Evolutionary conservation across 2,113 vertebrate species (phyloP).

Genomic region (Lampris megalopsis): DNA sequence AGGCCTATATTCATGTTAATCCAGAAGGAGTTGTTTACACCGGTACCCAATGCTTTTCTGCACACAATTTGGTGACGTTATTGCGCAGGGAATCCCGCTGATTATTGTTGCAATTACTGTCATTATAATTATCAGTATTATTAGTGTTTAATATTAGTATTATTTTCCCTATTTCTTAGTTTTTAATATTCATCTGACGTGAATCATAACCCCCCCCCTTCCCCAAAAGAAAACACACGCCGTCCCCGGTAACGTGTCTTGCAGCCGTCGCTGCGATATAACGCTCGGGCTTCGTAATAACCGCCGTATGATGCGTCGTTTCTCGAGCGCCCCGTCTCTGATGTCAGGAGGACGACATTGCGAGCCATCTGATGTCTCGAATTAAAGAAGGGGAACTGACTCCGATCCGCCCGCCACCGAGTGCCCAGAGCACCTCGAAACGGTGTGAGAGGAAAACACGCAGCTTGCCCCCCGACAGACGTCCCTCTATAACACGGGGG

Average conservation of each 20-base stretch:
- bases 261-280: slow-evolving; percentile 75
- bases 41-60: background rate
- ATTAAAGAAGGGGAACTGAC: slow-evolving; percentile 84
- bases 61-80: background rate
- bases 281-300: slow-evolving; percentile 81
- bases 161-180: background rate
- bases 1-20: slow-evolving; percentile 45
- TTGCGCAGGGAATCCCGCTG: background rate
- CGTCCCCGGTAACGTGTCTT: background rate
- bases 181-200: background rate
- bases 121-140: slow-evolving; percentile 14
- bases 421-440: slow-evolving; percentile 45
- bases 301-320: slow-evolving; percentile 53
- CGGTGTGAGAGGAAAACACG: slow-evolving; percentile 27
- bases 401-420: slow-evolving; percentile 58
- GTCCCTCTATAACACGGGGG: slow-evolving; percentile 11
- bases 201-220: background rate
- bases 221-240: slow-evolving; percentile 47
- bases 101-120: slow-evolving; percentile 26
- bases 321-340: slow-evolving; percentile 84
- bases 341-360: slow-evolving; percentile 84
- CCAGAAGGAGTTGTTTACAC: slow-evolving; percentile 33
- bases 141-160: background rate
- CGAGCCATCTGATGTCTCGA: slow-evolving; percentile 86
- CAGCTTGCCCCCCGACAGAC: slow-evolving; percentile 17